Evolutionary conservation across 1,140 invertebrate species (phyloP).

Genomic region (Penaeus japonicus): DNA sequence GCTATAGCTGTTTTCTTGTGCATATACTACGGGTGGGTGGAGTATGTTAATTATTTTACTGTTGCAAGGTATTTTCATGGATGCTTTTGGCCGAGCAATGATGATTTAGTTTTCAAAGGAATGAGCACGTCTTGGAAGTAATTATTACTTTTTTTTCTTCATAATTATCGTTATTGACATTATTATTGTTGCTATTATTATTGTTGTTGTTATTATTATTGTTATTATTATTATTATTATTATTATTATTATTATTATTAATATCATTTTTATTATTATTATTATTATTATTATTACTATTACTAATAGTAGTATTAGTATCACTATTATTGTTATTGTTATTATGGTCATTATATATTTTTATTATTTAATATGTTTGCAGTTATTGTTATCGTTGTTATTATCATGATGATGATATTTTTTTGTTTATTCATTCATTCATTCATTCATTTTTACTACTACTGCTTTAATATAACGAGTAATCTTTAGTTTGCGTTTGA

Average conservation of each 20-base stretch:
- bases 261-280: background rate
- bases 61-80: no score
- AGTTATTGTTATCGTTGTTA: background rate
- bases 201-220: background rate
- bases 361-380: background rate
- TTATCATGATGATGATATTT: background rate
- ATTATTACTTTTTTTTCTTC: background rate
- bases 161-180: background rate
- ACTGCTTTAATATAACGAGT: no score
- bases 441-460: background rate
- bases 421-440: background rate
- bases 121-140: no score
- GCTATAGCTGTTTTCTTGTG: no score
- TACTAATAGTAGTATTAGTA: constrained; percentile 30
- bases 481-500: no score
- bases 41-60: no score
- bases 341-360: background rate
- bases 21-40: no score
- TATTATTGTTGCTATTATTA: background rate
- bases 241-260: background rate
- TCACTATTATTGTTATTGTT: background rate
- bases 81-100: no score
- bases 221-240: background rate
- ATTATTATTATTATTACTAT: constrained; percentile 11
- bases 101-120: no score